Base-by-base conservation (phyloP, 2,797 vertebrate genomes). In the Sebastes trivittatus region DNA sequence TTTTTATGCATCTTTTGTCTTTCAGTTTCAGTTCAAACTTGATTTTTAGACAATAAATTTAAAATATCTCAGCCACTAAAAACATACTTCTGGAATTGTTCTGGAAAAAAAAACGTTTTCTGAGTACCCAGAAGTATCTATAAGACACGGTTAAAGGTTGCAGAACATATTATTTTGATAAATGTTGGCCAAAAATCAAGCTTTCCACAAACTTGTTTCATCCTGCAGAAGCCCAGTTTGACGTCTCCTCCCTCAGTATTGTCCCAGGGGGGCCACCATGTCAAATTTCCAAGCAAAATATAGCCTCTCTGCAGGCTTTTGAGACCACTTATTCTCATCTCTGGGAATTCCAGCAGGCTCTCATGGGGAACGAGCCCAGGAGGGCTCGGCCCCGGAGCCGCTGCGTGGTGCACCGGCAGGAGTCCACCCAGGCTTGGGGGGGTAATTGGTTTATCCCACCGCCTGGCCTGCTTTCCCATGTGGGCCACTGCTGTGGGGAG, bases 401-500 rank as follows among this genome's bases (percentile, higher is more conserved):
- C 80, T 78, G 88, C 78, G n/a, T 63, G 77, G 75, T 60, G 79
- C 64, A 63, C 82, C 87, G 87, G 91, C 92, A 84, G 95, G 95
- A 94, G 94, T 93, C 93, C 94, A 55, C 80, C 71, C 92, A 72
- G 88, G 83, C 92, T 72, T 78, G 88, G 92, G 92, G 92, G 91
- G 88, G 92, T 96, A 96, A 96, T 95, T 96, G 93, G 94, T 94
- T 96, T 95, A 95, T 91, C 92, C 87, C 77, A 77, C 86, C 62
- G 92, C 94, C 91, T 83, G 94, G 88, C 67, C 90, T 59, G 93
- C 90, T 88, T 96, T 96, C 95, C 94, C 95, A 96, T 95, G 95
- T 94, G 93, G 94, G 92, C 93, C 92, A 95, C 95, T 95, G 95
- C 95, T 96, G 95, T 54, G 95, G 84, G 77, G 93, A 94, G 93